These are phyloP conservation scores for Drosophila asahinai DNA, from an alignment of 1,140 invertebrate species.

Conservation along the genomic window DNA sequence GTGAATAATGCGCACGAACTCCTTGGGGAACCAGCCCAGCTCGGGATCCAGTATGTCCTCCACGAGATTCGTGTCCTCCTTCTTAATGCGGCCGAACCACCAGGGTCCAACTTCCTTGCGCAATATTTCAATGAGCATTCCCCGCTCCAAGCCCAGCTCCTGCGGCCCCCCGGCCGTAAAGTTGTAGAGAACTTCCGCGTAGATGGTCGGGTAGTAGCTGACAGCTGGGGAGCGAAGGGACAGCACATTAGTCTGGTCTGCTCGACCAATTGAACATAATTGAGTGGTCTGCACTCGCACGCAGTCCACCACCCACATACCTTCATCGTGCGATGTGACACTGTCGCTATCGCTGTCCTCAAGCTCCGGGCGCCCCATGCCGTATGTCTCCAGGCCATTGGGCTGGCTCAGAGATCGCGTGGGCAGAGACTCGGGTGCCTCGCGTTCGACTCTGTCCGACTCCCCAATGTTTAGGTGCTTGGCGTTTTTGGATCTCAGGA, in stretches of 20 bases:
- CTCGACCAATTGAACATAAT: not conserved
- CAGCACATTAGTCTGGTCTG: conserved; percentile 1
- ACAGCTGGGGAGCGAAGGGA: conserved; percentile 34
- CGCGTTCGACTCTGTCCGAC: conserved; percentile 47
- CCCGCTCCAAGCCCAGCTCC: conserved; percentile 79
- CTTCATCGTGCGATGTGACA: conserved; percentile 78
- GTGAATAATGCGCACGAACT: conserved; percentile 81
- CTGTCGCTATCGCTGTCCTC: conserved; percentile 83
- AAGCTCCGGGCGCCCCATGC: conserved; percentile 59
- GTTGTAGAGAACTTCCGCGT: conserved; percentile 82
- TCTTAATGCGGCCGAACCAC: conserved; percentile 84
- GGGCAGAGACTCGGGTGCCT: conserved; percentile 86
- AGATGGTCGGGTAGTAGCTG: conserved; percentile 66
- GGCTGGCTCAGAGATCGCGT: conserved; percentile 90
- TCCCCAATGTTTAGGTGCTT: conserved; percentile 46
- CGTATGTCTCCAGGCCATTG: conserved; percentile 87
- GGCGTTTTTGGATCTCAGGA: conserved; percentile 41
- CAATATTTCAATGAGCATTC: conserved; percentile 78
- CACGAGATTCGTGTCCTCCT: conserved; percentile 70
- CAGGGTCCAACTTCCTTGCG: conserved; percentile 81
- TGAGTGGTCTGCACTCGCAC: conserved; percentile 19
- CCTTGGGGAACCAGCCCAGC: conserved; percentile 84
- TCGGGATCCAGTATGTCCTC: conserved; percentile 74
- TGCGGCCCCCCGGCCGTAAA: conserved; percentile 81
- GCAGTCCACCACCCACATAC: conserved; percentile 43